Base-by-base conservation (phyloP, 2,888 invertebrate genomes). In the Agrotis segetum region DNA sequence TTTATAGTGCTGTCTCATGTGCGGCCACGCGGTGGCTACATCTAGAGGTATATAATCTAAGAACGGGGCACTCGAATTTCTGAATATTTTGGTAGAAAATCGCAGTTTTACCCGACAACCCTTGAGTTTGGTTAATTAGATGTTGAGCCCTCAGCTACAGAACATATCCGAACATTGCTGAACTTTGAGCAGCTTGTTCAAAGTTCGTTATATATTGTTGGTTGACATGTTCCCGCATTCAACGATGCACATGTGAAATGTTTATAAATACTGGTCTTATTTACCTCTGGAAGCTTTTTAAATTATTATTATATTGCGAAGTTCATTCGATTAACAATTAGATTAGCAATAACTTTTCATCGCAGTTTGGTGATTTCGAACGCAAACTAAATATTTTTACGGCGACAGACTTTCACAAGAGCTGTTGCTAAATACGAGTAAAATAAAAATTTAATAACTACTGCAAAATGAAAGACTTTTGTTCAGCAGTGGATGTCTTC, bases 151-250 rank as follows among this genome's bases (percentile, higher is more conserved):
- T 71, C 71, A 77, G 65, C 69, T 64, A 71, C 67, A 71, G 55
- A 76, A 68, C 34, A 62, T 67, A 69, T 60, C 61, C 17, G 50
- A 66, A 75, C 66, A 74, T 77, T 46, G 59, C 64, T 49, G 46
- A 83, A 81, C 71, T 75, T 70, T 63, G 56, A 62, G 24, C 46
- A 81, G 70, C 70, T 68, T 75, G 76, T 81, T 84, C 62, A 71
- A 77, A 81, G 64, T 71, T 79, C 62, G 24, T 49, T 17, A 64
- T 62, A 52, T 69, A 77, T 65, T 50, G 77, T 63, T 66, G 58
- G 77, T 63, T 66, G 58, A 55, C 55, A 53, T 53, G 44, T 50
- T 62, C 49, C 63, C 50, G 53, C 29, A 50, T 60, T 64, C 56
- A 55, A 62, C 29, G 67, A 50, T 58, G 55, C 69, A 65, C 46